A percentile compares a stretch with the other conserved stretches of the same genome.
phyloP scores from a whole-genome alignment of 2,888 invertebrate species.

The Caenorhabditis sp. region DNA sequence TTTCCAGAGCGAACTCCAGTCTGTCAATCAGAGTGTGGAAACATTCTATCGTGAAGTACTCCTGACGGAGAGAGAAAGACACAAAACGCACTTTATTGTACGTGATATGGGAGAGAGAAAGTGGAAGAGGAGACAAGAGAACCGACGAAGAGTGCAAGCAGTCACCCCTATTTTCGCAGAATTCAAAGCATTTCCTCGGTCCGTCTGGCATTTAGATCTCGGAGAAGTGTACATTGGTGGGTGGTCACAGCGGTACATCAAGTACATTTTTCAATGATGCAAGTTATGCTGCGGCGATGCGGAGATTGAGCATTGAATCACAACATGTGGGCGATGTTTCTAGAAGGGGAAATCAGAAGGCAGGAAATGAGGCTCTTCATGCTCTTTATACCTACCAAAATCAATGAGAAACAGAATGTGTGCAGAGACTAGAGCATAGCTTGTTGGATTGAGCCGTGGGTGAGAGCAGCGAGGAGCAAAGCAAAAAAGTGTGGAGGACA shows the following conservation, averaged over 20 bases:
- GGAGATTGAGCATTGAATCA: too few species aligned
- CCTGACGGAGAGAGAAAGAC: background rate
- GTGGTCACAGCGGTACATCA: background rate
- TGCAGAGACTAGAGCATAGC: slow-evolving; percentile 15
- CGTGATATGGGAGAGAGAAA: slow-evolving; percentile 1
- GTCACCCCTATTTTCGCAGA: background rate
- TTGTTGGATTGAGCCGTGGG: slow-evolving; percentile 7
- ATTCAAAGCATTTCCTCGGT: background rate
- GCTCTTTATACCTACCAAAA: slow-evolving; percentile 1
- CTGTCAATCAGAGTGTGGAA: background rate
- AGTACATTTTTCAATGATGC: background rate
- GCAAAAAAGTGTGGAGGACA: slow-evolving; percentile 2
- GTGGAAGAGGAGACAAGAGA: background rate
- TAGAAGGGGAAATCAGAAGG: background rate
- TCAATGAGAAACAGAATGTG: slow-evolving; percentile 1
- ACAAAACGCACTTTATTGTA: background rate
- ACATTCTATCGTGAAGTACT: background rate
- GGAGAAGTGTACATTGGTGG: background rate
- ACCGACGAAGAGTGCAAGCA: background rate
- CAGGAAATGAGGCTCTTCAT: background rate
- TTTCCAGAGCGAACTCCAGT: slow-evolving; percentile 19
- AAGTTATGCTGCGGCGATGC: too few species aligned
- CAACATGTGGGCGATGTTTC: too few species aligned
- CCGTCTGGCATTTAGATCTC: background rate
- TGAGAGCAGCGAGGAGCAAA: slow-evolving; percentile 16